These are phyloP conservation scores for Heliconius sara DNA, from an alignment of 2,888 invertebrate genomes.

Conservation along the genomic window DNA sequence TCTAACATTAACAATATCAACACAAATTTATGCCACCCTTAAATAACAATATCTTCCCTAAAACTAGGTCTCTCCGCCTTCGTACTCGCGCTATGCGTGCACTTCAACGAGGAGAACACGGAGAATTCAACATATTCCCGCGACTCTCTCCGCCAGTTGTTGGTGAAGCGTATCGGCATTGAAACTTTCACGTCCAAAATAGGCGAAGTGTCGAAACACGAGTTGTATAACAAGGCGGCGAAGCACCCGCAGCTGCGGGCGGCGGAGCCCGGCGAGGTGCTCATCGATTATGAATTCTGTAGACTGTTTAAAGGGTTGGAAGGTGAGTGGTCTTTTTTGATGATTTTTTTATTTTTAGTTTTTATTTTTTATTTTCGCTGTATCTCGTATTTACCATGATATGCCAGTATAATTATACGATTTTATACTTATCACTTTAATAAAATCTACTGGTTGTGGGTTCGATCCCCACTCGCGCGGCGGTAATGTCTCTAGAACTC, in stretches of 20 bases:
- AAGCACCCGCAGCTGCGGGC: constrained; percentile 96
- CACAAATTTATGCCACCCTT: no score
- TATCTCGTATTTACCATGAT: no score
- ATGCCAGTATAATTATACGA: no score
- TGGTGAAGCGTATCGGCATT: constrained; percentile 92
- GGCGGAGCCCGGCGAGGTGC: constrained; percentile 89
- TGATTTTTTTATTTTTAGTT: no score
- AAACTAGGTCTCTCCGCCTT: constrained; percentile 89
- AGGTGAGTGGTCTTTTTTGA: constrained; percentile 73
- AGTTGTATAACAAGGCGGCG: constrained; percentile 94
- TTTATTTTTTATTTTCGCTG: background rate
- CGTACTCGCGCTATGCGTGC: constrained; percentile 95
- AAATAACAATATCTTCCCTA: no score
- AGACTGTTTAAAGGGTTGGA: constrained; percentile 93
- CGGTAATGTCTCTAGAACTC: no score
- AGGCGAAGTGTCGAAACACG: constrained; percentile 93
- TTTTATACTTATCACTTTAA: no score
- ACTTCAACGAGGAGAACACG: constrained; percentile 93
- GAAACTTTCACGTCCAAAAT: constrained; percentile 95
- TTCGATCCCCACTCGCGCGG: no score
- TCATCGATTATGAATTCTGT: constrained; percentile 98
- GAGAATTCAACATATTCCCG: constrained; percentile 86
- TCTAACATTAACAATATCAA: no score
- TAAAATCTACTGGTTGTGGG: no score
- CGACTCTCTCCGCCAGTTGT: constrained; percentile 87